Evolutionary conservation across 2,888 invertebrate genomes (phyloP).

Genomic region (Pyrgus malvae): DNA sequence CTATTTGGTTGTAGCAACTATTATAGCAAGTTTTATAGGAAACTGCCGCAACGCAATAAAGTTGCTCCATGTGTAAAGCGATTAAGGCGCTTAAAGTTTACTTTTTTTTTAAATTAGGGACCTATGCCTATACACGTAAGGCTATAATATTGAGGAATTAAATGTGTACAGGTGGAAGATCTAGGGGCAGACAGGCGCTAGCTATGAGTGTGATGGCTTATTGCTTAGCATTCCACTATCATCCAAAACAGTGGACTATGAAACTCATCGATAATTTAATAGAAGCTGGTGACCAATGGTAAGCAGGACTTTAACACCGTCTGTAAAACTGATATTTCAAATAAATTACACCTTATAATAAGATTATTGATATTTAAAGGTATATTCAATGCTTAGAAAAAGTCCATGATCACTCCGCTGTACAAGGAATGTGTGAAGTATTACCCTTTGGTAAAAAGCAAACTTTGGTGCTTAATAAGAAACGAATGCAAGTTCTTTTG

Average conservation of each 20-base stretch:
- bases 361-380: slow-evolving; percentile 43
- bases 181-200: slow-evolving; percentile 76
- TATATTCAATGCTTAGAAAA: slow-evolving; percentile 67
- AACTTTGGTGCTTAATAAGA: slow-evolving; percentile 59
- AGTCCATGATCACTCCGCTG: slow-evolving; percentile 71
- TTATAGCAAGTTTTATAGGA: too few relatives aligned
- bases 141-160: background rate
- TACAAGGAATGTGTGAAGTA: slow-evolving; percentile 74
- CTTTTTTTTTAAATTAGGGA: too few relatives aligned
- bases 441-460: slow-evolving; percentile 72
- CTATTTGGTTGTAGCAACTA: too few relatives aligned
- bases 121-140: too few relatives aligned
- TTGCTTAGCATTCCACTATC: slow-evolving; percentile 80
- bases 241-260: slow-evolving; percentile 83
- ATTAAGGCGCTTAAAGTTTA: too few relatives aligned
- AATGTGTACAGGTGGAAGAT: slow-evolving; percentile 49
- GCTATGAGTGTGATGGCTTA: slow-evolving; percentile 83
- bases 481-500: slow-evolving; percentile 66
- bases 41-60: too few relatives aligned
- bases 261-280: slow-evolving; percentile 82
- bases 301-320: slow-evolving; percentile 30
- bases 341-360: background rate
- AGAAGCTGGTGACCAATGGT: slow-evolving; percentile 78
- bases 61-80: too few relatives aligned
- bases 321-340: too few relatives aligned